phyloP scores from a whole-genome alignment of 2,797 vertebrate species.

The Silurus lanzhouensis region DNA sequence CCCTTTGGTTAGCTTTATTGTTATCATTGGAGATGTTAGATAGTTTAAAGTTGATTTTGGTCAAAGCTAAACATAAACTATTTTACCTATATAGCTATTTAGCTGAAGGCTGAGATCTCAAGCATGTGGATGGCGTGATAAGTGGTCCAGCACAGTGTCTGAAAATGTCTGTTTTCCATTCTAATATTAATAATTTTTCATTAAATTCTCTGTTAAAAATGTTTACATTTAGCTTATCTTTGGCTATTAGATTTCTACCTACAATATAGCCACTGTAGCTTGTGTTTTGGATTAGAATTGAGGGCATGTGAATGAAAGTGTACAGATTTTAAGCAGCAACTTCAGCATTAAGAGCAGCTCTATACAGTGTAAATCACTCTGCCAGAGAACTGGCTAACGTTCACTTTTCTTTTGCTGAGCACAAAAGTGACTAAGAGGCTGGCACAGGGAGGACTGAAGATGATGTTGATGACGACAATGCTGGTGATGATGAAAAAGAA shows the following conservation, averaged over 20 bases:
- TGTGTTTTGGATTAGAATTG: conserved; percentile 7
- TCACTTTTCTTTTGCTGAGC: background rate
- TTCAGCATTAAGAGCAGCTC: conserved; percentile 14
- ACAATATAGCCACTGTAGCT: background rate
- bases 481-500: background rate
- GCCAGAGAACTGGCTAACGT: background rate
- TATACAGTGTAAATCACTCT: conserved; percentile 2
- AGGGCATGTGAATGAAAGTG: background rate
- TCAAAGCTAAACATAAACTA: too few species aligned
- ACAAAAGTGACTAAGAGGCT: background rate
- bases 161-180: too few species aligned
- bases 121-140: background rate
- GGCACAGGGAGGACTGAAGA: background rate
- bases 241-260: background rate
- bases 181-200: background rate
- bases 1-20: background rate
- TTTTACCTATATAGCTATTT: background rate
- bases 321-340: background rate
- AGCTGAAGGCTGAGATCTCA: background rate
- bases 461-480: background rate
- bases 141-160: background rate
- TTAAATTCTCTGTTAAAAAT: background rate
- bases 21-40: background rate
- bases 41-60: too few species aligned
- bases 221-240: background rate